Conservation (phyloP, 2,888 invertebrate species). For the Drosophila planitibia region DNA sequence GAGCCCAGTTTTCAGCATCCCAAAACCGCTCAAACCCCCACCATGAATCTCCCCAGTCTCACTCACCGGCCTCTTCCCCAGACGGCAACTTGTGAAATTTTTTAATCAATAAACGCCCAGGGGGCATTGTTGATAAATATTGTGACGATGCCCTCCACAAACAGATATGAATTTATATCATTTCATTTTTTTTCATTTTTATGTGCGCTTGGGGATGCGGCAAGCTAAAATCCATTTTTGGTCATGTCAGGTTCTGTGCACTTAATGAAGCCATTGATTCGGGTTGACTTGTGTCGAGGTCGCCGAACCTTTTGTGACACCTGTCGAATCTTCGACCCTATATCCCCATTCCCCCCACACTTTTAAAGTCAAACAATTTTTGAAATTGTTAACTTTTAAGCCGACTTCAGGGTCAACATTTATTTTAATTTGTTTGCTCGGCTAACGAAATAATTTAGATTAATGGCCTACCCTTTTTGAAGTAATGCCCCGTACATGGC, state of each 20-base stretch:
- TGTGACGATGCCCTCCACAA: constrained; percentile 40
- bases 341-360: background rate
- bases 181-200: constrained; percentile 29
- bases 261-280: constrained; percentile 67
- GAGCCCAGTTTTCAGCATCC: background rate
- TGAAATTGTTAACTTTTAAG: constrained; percentile 69
- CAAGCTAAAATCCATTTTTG: constrained; percentile 12
- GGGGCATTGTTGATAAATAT: constrained; percentile 73
- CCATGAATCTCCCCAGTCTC: background rate
- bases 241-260: constrained; percentile 9
- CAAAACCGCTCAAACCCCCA: background rate
- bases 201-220: constrained; percentile 6
- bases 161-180: constrained; percentile 65
- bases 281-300: constrained; percentile 46
- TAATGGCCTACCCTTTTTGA: constrained; percentile 51
- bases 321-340: constrained; percentile 45
- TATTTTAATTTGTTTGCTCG: constrained; percentile 70
- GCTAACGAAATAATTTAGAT: constrained; percentile 72
- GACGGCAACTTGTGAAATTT: constrained; percentile 46
- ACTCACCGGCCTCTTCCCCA: background rate
- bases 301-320: constrained; percentile 51
- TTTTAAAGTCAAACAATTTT: constrained; percentile 48
- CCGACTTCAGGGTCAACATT: constrained; percentile 56
- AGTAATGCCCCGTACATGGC: constrained; percentile 20
- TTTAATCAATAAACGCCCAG: constrained; percentile 74